Evolutionary conservation across 2,888 invertebrate genomes (phyloP).

Genomic region (Xanthorhoe spadicearia): DNA sequence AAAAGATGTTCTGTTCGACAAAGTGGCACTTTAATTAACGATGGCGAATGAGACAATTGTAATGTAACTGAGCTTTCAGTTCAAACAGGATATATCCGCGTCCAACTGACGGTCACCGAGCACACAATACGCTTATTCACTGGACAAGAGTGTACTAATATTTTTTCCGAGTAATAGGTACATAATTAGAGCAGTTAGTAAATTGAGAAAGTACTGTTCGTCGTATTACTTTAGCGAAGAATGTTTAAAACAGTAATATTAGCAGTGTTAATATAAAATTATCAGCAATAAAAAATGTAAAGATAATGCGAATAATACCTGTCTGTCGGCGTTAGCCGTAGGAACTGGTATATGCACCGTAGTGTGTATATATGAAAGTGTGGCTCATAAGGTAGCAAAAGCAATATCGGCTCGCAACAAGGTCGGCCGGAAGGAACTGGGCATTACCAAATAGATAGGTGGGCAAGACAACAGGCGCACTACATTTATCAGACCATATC

Average conservation of each 20-base stretch:
- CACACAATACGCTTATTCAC: constrained; percentile 20
- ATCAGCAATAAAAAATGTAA: constrained; percentile 23
- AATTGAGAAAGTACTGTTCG: constrained; percentile 4
- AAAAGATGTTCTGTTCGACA: constrained; percentile 52
- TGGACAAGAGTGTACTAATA: constrained; percentile 4
- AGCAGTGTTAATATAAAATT: constrained; percentile 8
- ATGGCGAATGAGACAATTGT: constrained; percentile 68
- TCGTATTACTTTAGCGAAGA: constrained; percentile 15
- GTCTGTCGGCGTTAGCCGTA: constrained; percentile 6
- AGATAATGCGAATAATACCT: constrained; percentile 27
- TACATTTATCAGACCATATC: constrained; percentile 73
- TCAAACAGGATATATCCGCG: constrained; percentile 81
- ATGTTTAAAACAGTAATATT: constrained; percentile 12
- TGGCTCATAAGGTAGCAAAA: constrained; percentile 49
- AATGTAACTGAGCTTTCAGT: constrained; percentile 72
- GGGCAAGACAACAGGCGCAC: constrained; percentile 58
- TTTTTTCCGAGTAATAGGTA: constrained; percentile 11
- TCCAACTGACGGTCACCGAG: constrained; percentile 48
- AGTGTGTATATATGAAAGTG: constrained; percentile 30
- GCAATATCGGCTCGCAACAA: constrained; percentile 69
- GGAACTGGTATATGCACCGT: constrained; percentile 10
- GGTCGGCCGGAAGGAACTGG: constrained; percentile 76
- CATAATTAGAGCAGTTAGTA: neutral
- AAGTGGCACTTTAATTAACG: constrained; percentile 71
- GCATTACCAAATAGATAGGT: constrained; percentile 76